Conservation (phyloP, 1,140 invertebrate species). For the Lepidurus couesii region DNA sequence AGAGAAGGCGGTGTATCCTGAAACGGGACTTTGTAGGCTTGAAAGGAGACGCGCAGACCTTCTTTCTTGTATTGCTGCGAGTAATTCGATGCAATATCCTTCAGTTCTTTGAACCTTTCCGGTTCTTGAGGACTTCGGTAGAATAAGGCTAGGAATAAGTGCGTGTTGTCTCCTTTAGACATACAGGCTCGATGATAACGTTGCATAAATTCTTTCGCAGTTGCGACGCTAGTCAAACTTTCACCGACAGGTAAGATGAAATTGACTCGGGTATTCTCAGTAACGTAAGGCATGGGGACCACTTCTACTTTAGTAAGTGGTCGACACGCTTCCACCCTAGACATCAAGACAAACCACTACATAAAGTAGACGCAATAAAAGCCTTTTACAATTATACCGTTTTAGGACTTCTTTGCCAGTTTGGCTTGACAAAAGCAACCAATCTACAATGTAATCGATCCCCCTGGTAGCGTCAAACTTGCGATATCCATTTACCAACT, state of each 20-base stretch:
- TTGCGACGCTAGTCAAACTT: slow-evolving; percentile 45
- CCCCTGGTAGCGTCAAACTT: slow-evolving; percentile 80
- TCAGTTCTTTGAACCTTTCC: slow-evolving; percentile 53
- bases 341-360: slow-evolving; percentile 5
- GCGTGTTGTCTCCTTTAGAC: slow-evolving; percentile 68
- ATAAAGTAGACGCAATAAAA: background rate
- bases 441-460: slow-evolving; percentile 79
- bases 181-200: slow-evolving; percentile 64
- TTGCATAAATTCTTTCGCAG: slow-evolving; percentile 59
- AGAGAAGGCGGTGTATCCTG: slow-evolving; percentile 48
- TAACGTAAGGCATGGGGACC: slow-evolving; percentile 81
- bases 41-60: slow-evolving; percentile 59
- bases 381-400: background rate
- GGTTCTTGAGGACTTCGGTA: slow-evolving; percentile 36
- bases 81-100: slow-evolving; percentile 54
- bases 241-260: slow-evolving; percentile 61
- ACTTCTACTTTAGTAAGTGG: slow-evolving; percentile 77
- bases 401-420: slow-evolving; percentile 41
- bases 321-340: slow-evolving; percentile 62
- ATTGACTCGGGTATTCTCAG: slow-evolving; percentile 73
- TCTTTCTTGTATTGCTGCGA: slow-evolving; percentile 63
- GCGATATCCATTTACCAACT: slow-evolving; percentile 71
- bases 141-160: slow-evolving; percentile 57
- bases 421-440: slow-evolving; percentile 51
- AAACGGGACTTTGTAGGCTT: slow-evolving; percentile 52